Conservation (phyloP, 2,113 vertebrate species). For the Myotis brandtii region DNA sequence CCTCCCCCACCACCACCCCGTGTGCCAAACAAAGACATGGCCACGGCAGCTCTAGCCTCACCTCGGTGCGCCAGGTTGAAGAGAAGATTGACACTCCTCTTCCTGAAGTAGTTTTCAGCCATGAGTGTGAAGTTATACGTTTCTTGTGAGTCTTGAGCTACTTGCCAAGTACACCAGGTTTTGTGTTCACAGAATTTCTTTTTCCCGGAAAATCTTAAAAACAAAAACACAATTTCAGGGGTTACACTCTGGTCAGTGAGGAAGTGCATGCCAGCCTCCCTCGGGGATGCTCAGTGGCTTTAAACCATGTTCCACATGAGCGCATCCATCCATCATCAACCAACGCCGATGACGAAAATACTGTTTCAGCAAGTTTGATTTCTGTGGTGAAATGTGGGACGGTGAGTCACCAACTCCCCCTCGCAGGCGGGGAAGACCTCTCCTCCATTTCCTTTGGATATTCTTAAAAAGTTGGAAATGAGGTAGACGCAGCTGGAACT, state of each 20-base stretch:
- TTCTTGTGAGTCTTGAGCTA: conserved; percentile 65
- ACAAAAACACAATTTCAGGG: background rate
- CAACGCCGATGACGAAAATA: background rate
- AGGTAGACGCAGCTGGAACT: background rate
- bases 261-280: background rate
- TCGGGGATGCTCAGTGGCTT: background rate
- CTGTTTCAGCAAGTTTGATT: background rate
- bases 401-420: background rate
- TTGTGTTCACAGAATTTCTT: background rate
- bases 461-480: background rate
- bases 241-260: background rate
- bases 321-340: background rate
- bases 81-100: conserved; percentile 58
- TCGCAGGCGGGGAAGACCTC: accelerated
- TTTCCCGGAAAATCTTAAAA: conserved; percentile 81
- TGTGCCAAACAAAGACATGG: background rate
- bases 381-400: background rate
- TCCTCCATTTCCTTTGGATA: background rate
- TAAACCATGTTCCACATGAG: background rate
- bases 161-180: conserved; percentile 75
- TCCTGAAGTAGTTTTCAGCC: conserved; percentile 83
- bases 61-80: conserved; percentile 83
- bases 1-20: accelerated
- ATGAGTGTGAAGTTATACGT: conserved; percentile 83
- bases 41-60: conserved; percentile 65